Evolutionary conservation across 2,888 invertebrate genomes (phyloP).

Genomic region (Hermodice carunculata): DNA sequence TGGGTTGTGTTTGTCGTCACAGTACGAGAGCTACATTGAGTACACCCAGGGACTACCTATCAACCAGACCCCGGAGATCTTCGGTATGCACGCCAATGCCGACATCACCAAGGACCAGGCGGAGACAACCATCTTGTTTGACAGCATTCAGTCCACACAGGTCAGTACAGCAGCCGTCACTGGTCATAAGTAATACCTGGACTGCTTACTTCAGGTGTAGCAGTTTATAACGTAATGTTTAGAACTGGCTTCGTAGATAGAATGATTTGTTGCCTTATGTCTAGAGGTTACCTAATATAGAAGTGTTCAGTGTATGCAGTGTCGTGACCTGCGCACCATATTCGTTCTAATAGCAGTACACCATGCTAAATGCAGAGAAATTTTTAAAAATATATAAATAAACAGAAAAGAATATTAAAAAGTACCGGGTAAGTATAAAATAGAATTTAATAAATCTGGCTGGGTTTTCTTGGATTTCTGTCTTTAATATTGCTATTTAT

Average conservation of each 20-base stretch:
- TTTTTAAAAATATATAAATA: no score
- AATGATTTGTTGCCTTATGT: no score
- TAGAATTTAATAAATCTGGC: neutral
- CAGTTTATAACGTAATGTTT: no score
- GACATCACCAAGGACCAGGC: constrained; percentile 72
- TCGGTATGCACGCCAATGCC: constrained; percentile 71
- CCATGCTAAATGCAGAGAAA: no score
- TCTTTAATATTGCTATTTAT: neutral
- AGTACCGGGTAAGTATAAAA: neutral
- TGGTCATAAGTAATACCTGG: no score
- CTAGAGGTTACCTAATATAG: no score
- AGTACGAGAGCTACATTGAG: constrained; percentile 70
- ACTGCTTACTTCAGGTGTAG: no score
- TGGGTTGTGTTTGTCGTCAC: constrained; percentile 6
- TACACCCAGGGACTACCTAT: constrained; percentile 69
- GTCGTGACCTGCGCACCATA: no score
- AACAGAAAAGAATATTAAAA: neutral
- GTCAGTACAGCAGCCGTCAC: no score
- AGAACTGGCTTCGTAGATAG: no score
- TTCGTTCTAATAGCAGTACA: no score
- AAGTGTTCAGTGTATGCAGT: no score
- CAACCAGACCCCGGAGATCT: constrained; percentile 69
- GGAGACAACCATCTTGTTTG: constrained; percentile 70
- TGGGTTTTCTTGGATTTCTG: neutral
- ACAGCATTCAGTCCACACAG: constrained; percentile 71